Conservation (phyloP, 2,888 invertebrate genomes). For the Ceraclea dissimilis region DNA sequence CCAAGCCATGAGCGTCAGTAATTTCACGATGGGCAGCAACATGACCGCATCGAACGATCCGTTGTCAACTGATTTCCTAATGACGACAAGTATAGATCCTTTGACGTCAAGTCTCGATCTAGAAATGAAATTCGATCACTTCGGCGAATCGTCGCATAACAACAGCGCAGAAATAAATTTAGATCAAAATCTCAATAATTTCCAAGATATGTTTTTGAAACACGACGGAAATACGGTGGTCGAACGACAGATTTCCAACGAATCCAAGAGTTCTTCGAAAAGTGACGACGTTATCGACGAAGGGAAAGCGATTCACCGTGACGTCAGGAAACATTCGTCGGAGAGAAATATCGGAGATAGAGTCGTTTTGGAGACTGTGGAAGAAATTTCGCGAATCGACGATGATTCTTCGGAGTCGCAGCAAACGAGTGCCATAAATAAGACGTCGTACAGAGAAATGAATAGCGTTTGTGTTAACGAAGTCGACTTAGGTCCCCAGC, state of each 20-base stretch:
- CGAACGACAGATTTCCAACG: constrained; percentile 23
- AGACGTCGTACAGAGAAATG: constrained; percentile 23
- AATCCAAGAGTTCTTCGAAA: constrained; percentile 18
- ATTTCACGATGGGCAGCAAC: constrained; percentile 42
- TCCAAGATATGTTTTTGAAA: constrained; percentile 17
- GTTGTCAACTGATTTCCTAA: constrained; percentile 39
- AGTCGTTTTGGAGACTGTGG: constrained; percentile 16
- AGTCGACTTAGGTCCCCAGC: constrained; percentile 44
- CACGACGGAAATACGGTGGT: constrained; percentile 15
- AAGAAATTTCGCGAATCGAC: constrained; percentile 16
- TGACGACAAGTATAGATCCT: constrained; percentile 41
- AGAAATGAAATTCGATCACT: constrained; percentile 58
- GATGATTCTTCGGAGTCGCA: constrained; percentile 26
- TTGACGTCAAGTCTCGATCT: constrained; percentile 42
- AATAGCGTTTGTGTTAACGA: background rate
- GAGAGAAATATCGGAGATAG: constrained; percentile 11
- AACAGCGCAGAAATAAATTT: constrained; percentile 15
- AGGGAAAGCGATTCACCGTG: constrained; percentile 21
- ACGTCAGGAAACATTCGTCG: constrained; percentile 15
- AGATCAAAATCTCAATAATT: constrained; percentile 8
- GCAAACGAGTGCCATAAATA: constrained; percentile 17
- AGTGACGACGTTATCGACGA: constrained; percentile 16
- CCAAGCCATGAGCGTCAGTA: constrained; percentile 41
- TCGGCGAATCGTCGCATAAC: constrained; percentile 41
- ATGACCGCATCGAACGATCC: constrained; percentile 43